phyloP scores from a whole-genome alignment of 2,888 invertebrate genomes.

The Gortyna flavago region DNA sequence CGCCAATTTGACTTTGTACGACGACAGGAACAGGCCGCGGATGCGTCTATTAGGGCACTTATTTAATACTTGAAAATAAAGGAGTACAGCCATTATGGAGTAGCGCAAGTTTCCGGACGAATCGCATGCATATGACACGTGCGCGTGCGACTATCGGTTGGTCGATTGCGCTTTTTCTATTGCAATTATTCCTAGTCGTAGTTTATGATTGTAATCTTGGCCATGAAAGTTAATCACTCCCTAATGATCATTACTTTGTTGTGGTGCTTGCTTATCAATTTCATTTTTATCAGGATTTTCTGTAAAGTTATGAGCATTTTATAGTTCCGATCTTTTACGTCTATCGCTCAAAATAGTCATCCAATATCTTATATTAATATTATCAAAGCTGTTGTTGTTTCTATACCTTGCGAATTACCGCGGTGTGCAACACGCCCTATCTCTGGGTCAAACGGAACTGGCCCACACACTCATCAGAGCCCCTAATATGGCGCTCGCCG shows the following conservation, averaged over 20 bases:
- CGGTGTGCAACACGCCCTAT: slow-evolving; percentile 48
- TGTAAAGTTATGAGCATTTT: neutral
- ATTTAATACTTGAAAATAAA: slow-evolving; percentile 84
- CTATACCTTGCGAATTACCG: neutral
- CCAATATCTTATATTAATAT: neutral
- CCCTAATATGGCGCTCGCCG: slow-evolving; percentile 66
- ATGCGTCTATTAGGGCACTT: slow-evolving; percentile 80
- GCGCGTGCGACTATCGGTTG: slow-evolving; percentile 52
- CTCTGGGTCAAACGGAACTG: slow-evolving; percentile 69
- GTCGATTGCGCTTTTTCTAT: slow-evolving; percentile 22
- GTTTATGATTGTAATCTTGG: slow-evolving; percentile 15
- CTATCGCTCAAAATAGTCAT: neutral
- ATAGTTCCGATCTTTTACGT: neutral
- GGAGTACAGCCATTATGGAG: slow-evolving; percentile 74
- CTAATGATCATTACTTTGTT: neutral
- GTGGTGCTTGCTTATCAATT: neutral
- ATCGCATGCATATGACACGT: slow-evolving; percentile 64
- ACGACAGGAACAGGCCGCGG: slow-evolving; percentile 81
- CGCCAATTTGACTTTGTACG: slow-evolving; percentile 67
- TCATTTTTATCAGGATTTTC: fast-evolving
- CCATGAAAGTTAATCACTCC: slow-evolving; percentile 7
- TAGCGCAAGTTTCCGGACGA: slow-evolving; percentile 70
- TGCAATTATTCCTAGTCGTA: slow-evolving; percentile 19
- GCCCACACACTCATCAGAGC: slow-evolving; percentile 70
- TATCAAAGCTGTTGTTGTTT: neutral